A percentile compares a stretch with the other conserved stretches of the same genome.
Evolutionary conservation across 1,140 invertebrate genomes (phyloP).

Genomic region (Drosophila mojavensis): DNA sequence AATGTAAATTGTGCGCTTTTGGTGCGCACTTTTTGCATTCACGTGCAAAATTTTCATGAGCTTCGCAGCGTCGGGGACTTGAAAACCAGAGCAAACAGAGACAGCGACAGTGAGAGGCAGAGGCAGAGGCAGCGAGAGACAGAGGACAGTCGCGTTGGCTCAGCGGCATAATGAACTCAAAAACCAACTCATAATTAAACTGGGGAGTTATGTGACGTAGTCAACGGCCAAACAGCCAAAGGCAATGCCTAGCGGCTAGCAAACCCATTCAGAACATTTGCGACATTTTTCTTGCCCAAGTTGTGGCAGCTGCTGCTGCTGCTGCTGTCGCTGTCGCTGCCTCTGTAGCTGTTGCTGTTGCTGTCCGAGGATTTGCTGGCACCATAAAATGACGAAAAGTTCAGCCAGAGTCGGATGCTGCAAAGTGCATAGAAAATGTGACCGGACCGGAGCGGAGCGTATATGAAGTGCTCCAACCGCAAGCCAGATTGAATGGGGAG

Average conservation of each 20-base stretch:
- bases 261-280: conserved; percentile 43
- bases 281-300: conserved; percentile 52
- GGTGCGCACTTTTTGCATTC: conserved; percentile 70
- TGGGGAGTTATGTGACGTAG: conserved; percentile 76
- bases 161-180: conserved; percentile 69
- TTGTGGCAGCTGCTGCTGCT: conserved; percentile 18
- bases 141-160: conserved; percentile 42
- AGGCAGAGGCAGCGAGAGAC: neutral
- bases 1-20: conserved; percentile 77
- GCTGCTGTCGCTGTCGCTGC: neutral
- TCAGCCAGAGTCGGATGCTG: conserved; percentile 38
- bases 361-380: conserved; percentile 43
- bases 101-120: neutral
- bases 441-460: conserved; percentile 12
- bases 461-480: conserved; percentile 16
- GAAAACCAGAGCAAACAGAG: conserved; percentile 15
- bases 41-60: conserved; percentile 77
- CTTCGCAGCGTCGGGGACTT: conserved; percentile 33
- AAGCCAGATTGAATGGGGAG: conserved; percentile 49
- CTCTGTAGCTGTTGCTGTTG: conserved; percentile 4
- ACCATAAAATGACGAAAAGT: conserved; percentile 55
- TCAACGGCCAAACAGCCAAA: conserved; percentile 43
- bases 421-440: conserved; percentile 60
- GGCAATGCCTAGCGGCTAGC: conserved; percentile 12
- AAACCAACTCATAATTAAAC: conserved; percentile 80